Percentiles rank a stretch among this genome's conserved stretches.
Evolutionary conservation across 2,113 vertebrate species (phyloP).

Genomic region (Philantomba maxwellii): DNA sequence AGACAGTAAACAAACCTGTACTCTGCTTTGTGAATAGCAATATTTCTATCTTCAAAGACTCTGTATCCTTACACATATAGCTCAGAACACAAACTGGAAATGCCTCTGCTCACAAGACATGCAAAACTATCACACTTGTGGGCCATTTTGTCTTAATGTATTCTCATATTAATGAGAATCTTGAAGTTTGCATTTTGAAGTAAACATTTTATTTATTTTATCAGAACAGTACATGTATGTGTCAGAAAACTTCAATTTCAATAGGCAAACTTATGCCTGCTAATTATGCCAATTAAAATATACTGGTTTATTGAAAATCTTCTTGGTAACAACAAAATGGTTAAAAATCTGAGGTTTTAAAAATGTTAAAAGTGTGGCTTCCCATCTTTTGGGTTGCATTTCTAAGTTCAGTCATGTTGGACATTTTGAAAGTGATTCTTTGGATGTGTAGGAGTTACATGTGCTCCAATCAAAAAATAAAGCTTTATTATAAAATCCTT

Average conservation of each 20-base stretch:
- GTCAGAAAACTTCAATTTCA: slow-evolving; percentile 23
- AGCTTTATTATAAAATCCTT: background rate
- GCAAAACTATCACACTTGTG: background rate
- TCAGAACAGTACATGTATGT: background rate
- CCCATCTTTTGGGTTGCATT: background rate
- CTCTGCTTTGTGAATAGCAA: background rate
- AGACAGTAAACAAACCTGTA: background rate
- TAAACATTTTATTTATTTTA: slow-evolving; percentile 8
- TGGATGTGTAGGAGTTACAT: background rate
- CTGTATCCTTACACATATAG: background rate
- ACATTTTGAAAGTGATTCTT: background rate
- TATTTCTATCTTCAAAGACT: background rate
- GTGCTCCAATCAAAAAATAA: background rate
- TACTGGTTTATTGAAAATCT: background rate
- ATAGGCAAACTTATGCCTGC: background rate
- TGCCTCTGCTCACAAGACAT: background rate
- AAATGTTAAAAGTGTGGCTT: background rate
- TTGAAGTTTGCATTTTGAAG: slow-evolving; percentile 15
- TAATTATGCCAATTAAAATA: background rate
- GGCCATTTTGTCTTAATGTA: background rate
- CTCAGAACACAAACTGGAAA: background rate
- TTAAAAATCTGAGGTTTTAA: background rate
- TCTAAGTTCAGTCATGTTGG: background rate
- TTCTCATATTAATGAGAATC: background rate
- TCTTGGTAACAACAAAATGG: background rate